Percentiles rank a stretch among this genome's conserved stretches.
Evolutionary conservation across 2,113 vertebrate species (phyloP).

Genomic region (Rhinopithecus roxellana): DNA sequence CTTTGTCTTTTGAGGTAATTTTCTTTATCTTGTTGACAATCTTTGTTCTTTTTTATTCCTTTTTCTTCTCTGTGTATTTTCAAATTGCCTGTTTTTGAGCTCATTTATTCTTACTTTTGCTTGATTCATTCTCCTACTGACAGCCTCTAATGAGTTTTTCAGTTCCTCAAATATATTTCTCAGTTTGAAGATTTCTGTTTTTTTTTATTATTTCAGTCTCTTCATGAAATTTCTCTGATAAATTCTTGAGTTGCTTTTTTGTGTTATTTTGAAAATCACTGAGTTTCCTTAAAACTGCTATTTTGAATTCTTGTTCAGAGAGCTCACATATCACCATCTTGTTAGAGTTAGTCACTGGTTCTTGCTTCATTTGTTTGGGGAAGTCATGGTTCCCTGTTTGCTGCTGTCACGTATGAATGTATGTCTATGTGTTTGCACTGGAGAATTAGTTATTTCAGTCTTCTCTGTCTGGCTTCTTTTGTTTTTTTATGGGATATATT

Average conservation of each 20-base stretch:
- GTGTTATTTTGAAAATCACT: neutral
- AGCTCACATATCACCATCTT: neutral
- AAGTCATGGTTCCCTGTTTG: neutral
- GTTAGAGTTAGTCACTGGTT: neutral
- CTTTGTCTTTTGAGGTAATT: neutral
- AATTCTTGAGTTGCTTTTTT: neutral
- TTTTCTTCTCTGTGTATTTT: neutral
- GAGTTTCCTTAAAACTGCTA: neutral
- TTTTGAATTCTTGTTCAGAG: neutral
- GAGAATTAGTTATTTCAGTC: neutral
- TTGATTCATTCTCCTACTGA: neutral
- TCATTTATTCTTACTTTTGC: neutral
- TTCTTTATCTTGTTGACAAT: neutral
- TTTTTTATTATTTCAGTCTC: neutral
- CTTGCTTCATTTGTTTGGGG: neutral
- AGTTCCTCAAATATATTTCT: neutral
- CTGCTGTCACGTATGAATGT: neutral
- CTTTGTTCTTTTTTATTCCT: neutral
- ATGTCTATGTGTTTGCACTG: neutral
- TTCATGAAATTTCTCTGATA: neutral
- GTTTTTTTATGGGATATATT: neutral
- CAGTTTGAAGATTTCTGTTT: neutral
- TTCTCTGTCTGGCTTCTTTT: neutral
- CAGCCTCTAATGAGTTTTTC: neutral
- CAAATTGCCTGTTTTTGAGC: neutral